Evolutionary conservation across 2,113 vertebrate genomes (phyloP), one percentile per base, ranked within the genome.

Genomic region (Lates calcarifer): DNA sequence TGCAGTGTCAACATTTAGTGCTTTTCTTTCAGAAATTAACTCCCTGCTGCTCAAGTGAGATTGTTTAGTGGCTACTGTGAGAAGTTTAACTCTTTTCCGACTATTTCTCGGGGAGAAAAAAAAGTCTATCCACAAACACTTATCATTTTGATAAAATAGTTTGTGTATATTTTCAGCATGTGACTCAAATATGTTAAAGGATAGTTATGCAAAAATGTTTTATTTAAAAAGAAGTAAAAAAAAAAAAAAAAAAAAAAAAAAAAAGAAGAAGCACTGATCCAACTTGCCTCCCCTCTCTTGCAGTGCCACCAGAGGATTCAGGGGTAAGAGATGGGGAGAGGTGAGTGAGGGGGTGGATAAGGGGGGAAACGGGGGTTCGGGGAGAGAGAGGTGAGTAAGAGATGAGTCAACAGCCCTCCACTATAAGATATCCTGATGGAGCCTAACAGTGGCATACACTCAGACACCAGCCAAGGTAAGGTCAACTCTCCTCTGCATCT

Each of bases 371-470:
- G 39, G 80, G 75, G 87, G 70, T 17, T 77, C 37, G 28, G 74
- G 55, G 41, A 73, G 85, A 57, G 41, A 73, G 85, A 86, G 79
- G 90, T 92, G 94, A 94, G 92, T 92, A 93, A 94, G 88, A 90
- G 86, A 92, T 94, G 94, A 94, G 82, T 94, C 93, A 94, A 93
- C 91, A 84, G 51, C 74, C 65, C 79, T 83, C 67, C 62, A 84
- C 79, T 94, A 94, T 94, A 94, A 93, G 90, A 93, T 86, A 64
- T 12, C 73, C 86, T 81, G 83, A 94, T 93, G 92, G 85, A 89
- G 78, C 70, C 79, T 11, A 67, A 72, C 57, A 83, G 84, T 80
- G 56, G 68, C 87, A 87, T 11, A 86, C 74, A 28, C 74, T n/a
- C 82, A 78, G 74, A 76, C 83, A 73, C 56, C 88, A 81, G 39